Evolutionary conservation across 2,113 vertebrate species (phyloP), one percentile per base, ranked within the genome.

Genomic region (Phodopus roborovskii): DNA sequence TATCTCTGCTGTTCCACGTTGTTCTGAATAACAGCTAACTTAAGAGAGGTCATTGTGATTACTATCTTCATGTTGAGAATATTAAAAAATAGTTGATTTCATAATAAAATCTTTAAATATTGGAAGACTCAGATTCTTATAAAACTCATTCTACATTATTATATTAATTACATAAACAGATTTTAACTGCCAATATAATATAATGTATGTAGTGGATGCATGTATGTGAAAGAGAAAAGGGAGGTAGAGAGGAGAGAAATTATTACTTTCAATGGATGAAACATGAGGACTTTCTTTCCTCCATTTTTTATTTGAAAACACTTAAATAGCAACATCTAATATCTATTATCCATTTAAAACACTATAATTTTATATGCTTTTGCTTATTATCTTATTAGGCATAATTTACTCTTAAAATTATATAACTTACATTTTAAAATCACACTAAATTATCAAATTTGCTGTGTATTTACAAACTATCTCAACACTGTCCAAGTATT

Each of bases 11-110:
- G 17, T 1, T 81, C 19, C 7, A 45, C 5, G 33, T 95, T 75
- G 22, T 60, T 60, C 13, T 15, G 15, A 91, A 39, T 66, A 83
- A 42, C 77, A 22, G 30, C 56, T 97, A n/a, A 78, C n/a, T 70
- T 45, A 90, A 30, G 20, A 39, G 42, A 88, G 30, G 36, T 68
- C 78, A 89, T 50, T 4, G 0, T 84, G 22, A 90, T 86, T 94
- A 15, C 13, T 77, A 2, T 68, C n/a, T 91, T 93, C 15, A 58
- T 77, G 19, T 36, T 81, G 33, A 88, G 7, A 91, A 73, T 94
- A 39, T 50, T 88, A 82, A 92, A 87, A 87, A 81, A 81, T 88
- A 39, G 45, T 77, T 93, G 77, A 42, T 60, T 56, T 88, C 58
- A 60, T 66, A 88, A 90, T 88, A 77, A 95, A 92, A 10, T 22